A percentile compares a stretch with the other conserved stretches of the same genome.
These are phyloP conservation scores for Clarias magur DNA, from an alignment of 2,113 vertebrate species.

Conservation along the genomic window DNA sequence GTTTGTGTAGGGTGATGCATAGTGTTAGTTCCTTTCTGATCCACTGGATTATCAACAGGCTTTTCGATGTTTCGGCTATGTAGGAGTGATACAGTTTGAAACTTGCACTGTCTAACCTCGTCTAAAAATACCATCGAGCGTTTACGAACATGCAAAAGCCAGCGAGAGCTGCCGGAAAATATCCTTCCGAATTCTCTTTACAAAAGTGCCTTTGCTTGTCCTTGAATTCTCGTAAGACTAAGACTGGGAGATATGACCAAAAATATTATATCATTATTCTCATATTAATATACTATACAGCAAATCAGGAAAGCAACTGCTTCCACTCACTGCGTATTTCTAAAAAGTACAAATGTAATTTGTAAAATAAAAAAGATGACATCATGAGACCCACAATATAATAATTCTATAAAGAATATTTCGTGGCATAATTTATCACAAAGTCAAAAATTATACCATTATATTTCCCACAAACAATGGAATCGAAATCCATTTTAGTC, in stretches of 20 bases:
- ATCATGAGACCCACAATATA: background rate
- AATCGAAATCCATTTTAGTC: background rate
- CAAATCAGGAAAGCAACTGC: background rate
- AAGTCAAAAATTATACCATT: background rate
- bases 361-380: background rate
- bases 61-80: constrained; percentile 29
- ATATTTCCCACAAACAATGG: background rate
- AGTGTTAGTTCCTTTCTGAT: constrained; percentile 42
- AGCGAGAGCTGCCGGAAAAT: background rate
- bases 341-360: background rate
- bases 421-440: background rate
- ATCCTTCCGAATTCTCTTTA: background rate
- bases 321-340: background rate
- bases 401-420: background rate
- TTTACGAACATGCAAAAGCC: background rate
- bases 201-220: background rate
- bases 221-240: background rate
- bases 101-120: background rate
- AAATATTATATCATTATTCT: background rate
- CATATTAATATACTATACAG: background rate
- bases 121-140: background rate
- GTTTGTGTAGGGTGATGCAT: constrained; percentile 30
- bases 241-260: background rate
- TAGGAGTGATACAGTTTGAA: background rate
- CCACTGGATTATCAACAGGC: constrained; percentile 43